Percentiles rank a stretch among this genome's conserved stretches.
These are phyloP conservation scores for Proisotoma minuta DNA, from an alignment of 2,888 invertebrate genomes.

Conservation along the genomic window DNA sequence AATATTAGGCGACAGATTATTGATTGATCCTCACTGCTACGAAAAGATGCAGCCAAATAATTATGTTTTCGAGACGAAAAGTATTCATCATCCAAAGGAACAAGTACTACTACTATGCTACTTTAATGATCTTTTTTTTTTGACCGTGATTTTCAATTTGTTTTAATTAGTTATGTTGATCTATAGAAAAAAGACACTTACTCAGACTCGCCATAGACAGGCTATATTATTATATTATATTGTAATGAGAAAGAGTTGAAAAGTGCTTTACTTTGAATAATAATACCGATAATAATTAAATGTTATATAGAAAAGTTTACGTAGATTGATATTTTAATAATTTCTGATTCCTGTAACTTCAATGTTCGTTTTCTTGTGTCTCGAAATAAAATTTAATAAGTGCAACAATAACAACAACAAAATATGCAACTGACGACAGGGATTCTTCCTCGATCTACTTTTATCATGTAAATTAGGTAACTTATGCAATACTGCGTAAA, in stretches of 20 bases:
- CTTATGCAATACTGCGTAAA: too few relatives aligned
- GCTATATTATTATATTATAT: too few relatives aligned
- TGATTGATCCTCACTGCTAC: background rate
- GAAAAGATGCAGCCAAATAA: background rate
- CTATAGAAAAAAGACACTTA: too few relatives aligned
- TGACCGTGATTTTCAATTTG: background rate
- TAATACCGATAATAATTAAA: too few relatives aligned
- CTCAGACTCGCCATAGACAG: too few relatives aligned
- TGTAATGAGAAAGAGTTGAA: too few relatives aligned
- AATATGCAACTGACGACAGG: slow-evolving; percentile 1
- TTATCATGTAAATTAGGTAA: too few relatives aligned
- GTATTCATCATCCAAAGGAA: slow-evolving; percentile 1
- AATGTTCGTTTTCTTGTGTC: background rate
- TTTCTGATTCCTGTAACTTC: background rate
- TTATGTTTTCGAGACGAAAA: background rate
- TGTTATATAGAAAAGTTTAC: too few relatives aligned
- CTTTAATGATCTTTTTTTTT: background rate
- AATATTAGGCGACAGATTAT: too few relatives aligned
- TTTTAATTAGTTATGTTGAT: too few relatives aligned
- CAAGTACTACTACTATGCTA: background rate
- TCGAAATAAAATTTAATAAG: background rate
- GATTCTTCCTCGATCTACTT: too few relatives aligned
- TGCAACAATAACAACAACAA: background rate
- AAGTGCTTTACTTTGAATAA: too few relatives aligned
- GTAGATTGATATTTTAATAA: background rate